Evolutionary conservation across 2,888 invertebrate genomes (phyloP), one percentile per base, ranked within the genome.

Genomic region (Eristalinus aeneus): DNA sequence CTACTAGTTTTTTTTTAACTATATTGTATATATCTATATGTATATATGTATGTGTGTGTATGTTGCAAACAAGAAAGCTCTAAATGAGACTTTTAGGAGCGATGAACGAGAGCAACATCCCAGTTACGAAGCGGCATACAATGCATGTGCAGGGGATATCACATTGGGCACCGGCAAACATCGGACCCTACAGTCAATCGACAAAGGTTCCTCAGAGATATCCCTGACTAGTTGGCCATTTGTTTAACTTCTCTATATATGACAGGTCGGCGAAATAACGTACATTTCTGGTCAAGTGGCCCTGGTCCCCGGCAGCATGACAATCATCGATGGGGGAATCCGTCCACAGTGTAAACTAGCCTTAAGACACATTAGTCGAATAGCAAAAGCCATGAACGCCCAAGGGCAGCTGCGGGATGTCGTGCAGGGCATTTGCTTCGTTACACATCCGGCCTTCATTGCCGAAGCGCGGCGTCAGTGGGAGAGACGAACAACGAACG

Each of bases 131-230:
- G 89, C 94, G 96, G 82, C 94, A 95, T 87, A 97, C 97, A 8
- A 97, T 98, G 96, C 98, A 98, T 91, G 98, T 98, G 54, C 98
- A 98, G 93, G 96, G 98, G 86, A 95, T 98, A 89, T 98, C 98
- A 32, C 98, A 98, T 92, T 98, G 98, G 98, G 98, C 98, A n/a
- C 98, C 98, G 0, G 98, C 98, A 82, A 98, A 98, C 91, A 98
- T 98, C 89, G 98, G 98, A 61, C 98, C 98, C 6, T 98, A 98
- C 92, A 98, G 98, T 91, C 98, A 98, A 93, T 97, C 97, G 2
- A 95, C 97, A 82, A 95, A 96, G 94, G 97, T 97, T 92, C 92
- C 93, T n/a, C n/a, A n/a, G 0, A 46, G 5, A 46, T 90, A 34
- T 82, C 22, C 27, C 23, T 9, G 0, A 2, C 58, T 31, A 22